phyloP scores from a whole-genome alignment of 2,797 vertebrate genomes.

The Loriculus beryllinus region DNA sequence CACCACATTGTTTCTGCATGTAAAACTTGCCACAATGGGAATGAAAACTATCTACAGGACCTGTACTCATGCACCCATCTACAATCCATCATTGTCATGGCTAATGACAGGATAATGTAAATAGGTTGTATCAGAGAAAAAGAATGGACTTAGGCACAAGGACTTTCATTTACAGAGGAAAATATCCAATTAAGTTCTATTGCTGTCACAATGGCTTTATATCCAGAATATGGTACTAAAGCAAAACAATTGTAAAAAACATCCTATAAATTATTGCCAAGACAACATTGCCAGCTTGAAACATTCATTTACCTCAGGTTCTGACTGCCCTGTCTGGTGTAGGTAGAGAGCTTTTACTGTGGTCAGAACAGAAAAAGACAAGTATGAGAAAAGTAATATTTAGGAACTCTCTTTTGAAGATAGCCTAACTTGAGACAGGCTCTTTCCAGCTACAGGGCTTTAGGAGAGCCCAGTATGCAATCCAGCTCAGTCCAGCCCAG shows the following conservation, averaged over 20 bases:
- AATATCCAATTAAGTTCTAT: not conserved
- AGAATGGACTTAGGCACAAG: not conserved
- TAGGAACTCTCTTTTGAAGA: not conserved
- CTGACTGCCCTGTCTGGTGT: not conserved
- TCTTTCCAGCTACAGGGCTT: not conserved
- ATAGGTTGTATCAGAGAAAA: not conserved
- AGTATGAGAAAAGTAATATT: not conserved
- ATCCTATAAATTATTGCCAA: not conserved
- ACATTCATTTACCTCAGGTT: not conserved
- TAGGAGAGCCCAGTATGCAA: not conserved
- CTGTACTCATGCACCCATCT: not conserved
- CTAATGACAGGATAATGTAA: not conserved
- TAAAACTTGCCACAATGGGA: not conserved
- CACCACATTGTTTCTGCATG: rapidly evolving
- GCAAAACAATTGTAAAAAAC: not conserved
- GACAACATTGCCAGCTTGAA: not conserved
- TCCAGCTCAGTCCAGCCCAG: not conserved
- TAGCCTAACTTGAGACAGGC: not conserved
- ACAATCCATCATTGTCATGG: not conserved
- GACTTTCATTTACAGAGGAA: not conserved
- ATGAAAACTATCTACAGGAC: not conserved
- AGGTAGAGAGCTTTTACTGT: not conserved
- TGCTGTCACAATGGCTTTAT: not conserved
- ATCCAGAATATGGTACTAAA: not conserved
- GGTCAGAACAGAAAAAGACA: not conserved